Base-by-base conservation (phyloP, 2,797 vertebrate species). In the Cirrhinus molitorella region DNA sequence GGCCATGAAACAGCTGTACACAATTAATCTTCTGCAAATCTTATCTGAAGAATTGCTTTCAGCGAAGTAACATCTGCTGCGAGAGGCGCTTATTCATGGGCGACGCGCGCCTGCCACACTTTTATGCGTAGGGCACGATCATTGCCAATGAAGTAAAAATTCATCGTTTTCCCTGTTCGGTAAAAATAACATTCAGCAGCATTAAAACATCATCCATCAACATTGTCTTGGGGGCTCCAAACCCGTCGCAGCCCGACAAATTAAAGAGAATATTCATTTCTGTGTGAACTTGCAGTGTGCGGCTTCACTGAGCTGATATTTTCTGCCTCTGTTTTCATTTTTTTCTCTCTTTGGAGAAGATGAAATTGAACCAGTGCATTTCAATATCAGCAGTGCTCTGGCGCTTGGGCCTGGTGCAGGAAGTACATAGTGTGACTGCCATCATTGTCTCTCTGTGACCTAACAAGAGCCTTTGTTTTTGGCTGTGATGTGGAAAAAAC, bases 151-250 rank as follows among this genome's bases (percentile, higher is more conserved):
- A 97, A 98, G 97, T 97, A 95, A 96, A 91, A 98, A 98, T 99
- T 97, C 97, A 99, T 97, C 95, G 97, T 98, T 98, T 97, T 98
- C 95, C 96, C 96, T 96, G 96, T 96, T 98, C 97, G 95, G 97
- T 98, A 97, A 97, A 98, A 99, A 98, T 98, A 98, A 98, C 97
- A 99, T 98, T 98, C 96, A 91, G 97, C 96, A 96, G 96, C 97
- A 99, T 99, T 99, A 99, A 99, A 99, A 98, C 96, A 95, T 97
- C 98, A 99, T 99, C 98, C 97, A 98, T 99, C 98, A 98, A 96
- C 95, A 96, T 96, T 95, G 97, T 97, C 96, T 96, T 90, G 93
- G 94, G 94, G 95, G 95, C 92, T 93, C 89, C 90, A 90, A 95
- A 89, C 94, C 94, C 94, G 92, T 95, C 95, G 94, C 95, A 94